Percentiles rank a stretch among this genome's conserved stretches.
phyloP scores from a whole-genome alignment of 2,888 invertebrate species.

The Rhagophthalmus giganteus region DNA sequence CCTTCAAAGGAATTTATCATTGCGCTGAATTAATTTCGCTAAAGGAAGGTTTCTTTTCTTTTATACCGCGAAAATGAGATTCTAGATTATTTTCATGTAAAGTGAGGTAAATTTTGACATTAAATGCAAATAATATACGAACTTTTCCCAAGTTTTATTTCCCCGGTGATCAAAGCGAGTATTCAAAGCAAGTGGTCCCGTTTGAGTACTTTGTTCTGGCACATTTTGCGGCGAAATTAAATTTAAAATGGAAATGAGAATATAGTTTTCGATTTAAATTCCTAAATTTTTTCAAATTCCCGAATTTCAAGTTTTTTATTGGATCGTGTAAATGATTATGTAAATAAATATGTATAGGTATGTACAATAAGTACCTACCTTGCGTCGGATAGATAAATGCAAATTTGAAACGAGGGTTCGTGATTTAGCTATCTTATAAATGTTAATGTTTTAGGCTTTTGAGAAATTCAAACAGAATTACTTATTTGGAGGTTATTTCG shows the following conservation, averaged over 20 bases:
- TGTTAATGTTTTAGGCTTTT: too few species aligned
- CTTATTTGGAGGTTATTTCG: too few species aligned
- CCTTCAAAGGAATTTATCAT: not conserved
- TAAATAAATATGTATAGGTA: too few species aligned
- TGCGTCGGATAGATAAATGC: too few species aligned
- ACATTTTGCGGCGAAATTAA: constrained; percentile 30
- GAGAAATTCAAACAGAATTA: too few species aligned
- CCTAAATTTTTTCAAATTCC: constrained; percentile 4
- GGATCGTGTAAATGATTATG: not conserved
- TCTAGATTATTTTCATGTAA: constrained; percentile 26
- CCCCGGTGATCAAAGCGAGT: constrained; percentile 30
- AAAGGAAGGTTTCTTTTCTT: constrained; percentile 7
- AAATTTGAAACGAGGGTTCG: too few species aligned
- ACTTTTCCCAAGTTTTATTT: constrained; percentile 30
- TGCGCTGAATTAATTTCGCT: constrained; percentile 3
- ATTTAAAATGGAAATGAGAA: constrained; percentile 31
- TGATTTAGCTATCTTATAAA: too few species aligned
- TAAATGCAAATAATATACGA: constrained; percentile 32
- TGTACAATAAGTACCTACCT: too few species aligned
- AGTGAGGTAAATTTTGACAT: constrained; percentile 30
- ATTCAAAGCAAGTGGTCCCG: constrained; percentile 30
- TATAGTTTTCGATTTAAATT: constrained; percentile 30
- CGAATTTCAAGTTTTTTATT: constrained; percentile 5
- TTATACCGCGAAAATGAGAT: constrained; percentile 12
- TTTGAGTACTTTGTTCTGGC: constrained; percentile 31